Evolutionary conservation across 2,888 invertebrate species (phyloP).

Genomic region (Helobdella robusta): DNA sequence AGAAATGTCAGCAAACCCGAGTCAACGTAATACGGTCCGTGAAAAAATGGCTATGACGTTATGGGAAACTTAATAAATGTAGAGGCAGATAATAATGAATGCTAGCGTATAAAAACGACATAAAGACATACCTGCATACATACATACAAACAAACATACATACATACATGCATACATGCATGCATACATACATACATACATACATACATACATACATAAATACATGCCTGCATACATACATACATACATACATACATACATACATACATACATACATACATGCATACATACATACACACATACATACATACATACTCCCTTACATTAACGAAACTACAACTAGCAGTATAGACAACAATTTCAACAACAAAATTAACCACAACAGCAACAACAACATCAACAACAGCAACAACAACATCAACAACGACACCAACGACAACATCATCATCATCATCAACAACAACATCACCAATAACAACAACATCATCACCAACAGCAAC

Average conservation of each 20-base stretch:
- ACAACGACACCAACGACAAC: not conserved
- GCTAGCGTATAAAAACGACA: too few species aligned
- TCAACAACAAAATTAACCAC: not conserved
- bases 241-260: not conserved
- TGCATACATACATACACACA: not conserved
- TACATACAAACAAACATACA: not conserved
- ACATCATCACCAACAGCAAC: too few species aligned
- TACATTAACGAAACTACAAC: not conserved
- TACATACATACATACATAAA: not conserved
- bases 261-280: not conserved
- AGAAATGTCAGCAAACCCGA: too few species aligned
- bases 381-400: not conserved
- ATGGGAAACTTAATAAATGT: too few species aligned
- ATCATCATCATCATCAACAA: not conserved
- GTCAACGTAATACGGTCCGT: too few species aligned
- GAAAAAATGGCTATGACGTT: too few species aligned
- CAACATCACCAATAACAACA: too few species aligned
- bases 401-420: not conserved
- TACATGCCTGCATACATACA: constrained; percentile 5
- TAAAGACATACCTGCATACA: too few species aligned
- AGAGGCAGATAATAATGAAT: too few species aligned
- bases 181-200: constrained; percentile 2
- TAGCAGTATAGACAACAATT: not conserved
- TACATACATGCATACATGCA: constrained; percentile 3
- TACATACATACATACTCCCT: not conserved